A percentile compares a stretch with the other conserved stretches of the same genome.
Conservation (phyloP, 1,140 invertebrate genomes). For the Dolichoris vasculosae region DNA sequence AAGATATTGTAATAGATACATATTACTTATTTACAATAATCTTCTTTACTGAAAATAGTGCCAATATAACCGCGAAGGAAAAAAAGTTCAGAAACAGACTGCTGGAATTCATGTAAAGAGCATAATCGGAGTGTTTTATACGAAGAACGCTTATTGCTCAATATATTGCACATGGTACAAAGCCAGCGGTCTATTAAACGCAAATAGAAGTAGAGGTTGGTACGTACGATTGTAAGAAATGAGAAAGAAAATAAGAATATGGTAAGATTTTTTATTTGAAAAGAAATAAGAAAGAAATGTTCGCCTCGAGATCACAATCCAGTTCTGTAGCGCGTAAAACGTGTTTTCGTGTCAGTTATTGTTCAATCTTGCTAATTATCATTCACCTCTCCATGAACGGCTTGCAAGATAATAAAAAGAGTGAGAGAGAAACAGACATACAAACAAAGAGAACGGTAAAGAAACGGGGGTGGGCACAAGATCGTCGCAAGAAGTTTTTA, state of each 20-base stretch:
- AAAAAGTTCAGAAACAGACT: background rate
- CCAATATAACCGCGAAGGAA: background rate
- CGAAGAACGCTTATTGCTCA: slow-evolving; percentile 23
- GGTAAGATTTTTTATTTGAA: slow-evolving; percentile 10
- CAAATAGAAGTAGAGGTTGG: background rate
- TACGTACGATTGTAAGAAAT: slow-evolving; percentile 31
- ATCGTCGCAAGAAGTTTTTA: slow-evolving; percentile 56
- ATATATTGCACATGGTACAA: background rate
- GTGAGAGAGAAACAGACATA: background rate
- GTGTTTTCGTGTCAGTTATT: slow-evolving; percentile 61
- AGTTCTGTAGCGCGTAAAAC: slow-evolving; percentile 50
- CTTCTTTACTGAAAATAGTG: no score
- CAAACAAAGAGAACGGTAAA: background rate
- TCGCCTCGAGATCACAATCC: background rate
- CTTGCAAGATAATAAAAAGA: background rate
- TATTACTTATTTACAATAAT: no score
- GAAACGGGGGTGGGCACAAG: background rate
- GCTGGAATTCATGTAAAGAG: background rate
- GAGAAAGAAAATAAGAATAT: slow-evolving; percentile 6
- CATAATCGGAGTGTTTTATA: background rate
- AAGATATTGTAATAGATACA: no score
- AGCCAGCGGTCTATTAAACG: background rate
- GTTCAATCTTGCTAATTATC: slow-evolving; percentile 70
- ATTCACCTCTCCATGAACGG: slow-evolving; percentile 54
- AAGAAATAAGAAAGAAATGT: slow-evolving; percentile 11